Percentiles rank a stretch among this genome's conserved stretches.
Evolutionary conservation across 2,888 invertebrate genomes (phyloP).

Genomic region (Drosophila falleni): DNA sequence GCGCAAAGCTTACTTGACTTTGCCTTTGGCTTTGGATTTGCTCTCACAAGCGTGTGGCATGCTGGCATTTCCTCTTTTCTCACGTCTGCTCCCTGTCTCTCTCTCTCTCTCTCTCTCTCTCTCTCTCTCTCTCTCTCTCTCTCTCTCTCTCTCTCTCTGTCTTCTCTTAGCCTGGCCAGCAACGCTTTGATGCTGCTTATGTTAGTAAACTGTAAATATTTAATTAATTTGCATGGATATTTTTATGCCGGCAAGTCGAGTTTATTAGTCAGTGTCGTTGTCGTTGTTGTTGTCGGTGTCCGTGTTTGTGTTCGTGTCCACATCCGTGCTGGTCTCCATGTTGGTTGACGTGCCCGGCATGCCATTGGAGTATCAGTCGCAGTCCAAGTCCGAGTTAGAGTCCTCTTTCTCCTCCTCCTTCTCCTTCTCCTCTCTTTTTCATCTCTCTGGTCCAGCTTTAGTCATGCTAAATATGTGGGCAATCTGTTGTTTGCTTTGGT

Average conservation of each 20-base stretch:
- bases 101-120: neutral
- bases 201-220: conserved; percentile 82
- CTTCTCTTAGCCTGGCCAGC: conserved; percentile 16
- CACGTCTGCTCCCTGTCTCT: neutral
- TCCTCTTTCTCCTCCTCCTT: neutral
- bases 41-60: conserved; percentile 53
- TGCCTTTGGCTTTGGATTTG: conserved; percentile 23
- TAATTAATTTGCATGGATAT: conserved; percentile 82
- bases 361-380: conserved; percentile 28
- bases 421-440: no score
- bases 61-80: conserved; percentile 53
- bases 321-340: conserved; percentile 16
- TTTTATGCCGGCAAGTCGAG: conserved; percentile 76
- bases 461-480: conserved; percentile 8
- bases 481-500: conserved; percentile 19
- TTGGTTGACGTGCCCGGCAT: conserved; percentile 15
- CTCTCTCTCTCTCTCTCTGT: neutral
- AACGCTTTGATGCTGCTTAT: conserved; percentile 62
- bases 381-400: neutral
- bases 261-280: conserved; percentile 67
- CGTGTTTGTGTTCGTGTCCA: conserved; percentile 15
- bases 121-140: neutral
- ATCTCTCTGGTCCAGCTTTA: neutral
- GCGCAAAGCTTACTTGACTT: conserved; percentile 78
- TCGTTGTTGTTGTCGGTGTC: conserved; percentile 13